phyloP scores from a whole-genome alignment of 2,113 vertebrate genomes.

The Falco punctatus region DNA sequence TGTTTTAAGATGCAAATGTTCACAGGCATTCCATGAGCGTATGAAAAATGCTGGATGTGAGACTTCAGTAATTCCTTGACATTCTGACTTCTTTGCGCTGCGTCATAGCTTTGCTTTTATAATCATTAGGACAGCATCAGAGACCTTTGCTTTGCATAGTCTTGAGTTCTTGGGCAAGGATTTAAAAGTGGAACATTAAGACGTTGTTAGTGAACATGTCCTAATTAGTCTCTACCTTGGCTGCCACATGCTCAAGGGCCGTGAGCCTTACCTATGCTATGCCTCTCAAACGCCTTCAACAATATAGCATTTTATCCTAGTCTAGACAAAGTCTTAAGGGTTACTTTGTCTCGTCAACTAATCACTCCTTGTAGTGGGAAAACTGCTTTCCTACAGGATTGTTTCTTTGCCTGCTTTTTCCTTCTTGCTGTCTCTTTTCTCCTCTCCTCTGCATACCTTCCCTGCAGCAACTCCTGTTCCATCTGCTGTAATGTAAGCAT shows the following conservation, averaged over 20 bases:
- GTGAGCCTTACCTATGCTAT: not conserved
- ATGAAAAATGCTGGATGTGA: not conserved
- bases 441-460: constrained; percentile 45
- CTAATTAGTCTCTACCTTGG: constrained; percentile 25
- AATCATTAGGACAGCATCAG: not conserved
- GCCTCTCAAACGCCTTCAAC: not conserved
- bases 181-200: constrained; percentile 3
- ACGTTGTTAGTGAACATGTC: not conserved
- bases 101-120: not conserved
- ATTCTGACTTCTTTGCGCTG: not conserved
- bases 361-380: not conserved
- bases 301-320: constrained; percentile 36
- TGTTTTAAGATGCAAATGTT: not conserved
- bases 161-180: constrained; percentile 22
- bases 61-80: not conserved
- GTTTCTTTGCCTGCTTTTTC: not conserved
- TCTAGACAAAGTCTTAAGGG: constrained; percentile 53
- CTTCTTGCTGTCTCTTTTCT: constrained; percentile 32
- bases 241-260: not conserved
- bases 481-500: constrained; percentile 42
- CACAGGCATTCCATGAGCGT: rapidly evolving
- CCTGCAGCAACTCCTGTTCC: constrained; percentile 48
- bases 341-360: constrained; percentile 5
- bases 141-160: constrained; percentile 32
- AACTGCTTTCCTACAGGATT: constrained; percentile 24